Conservation (phyloP, 2,888 invertebrate genomes). For the Cosmia pyralina region DNA sequence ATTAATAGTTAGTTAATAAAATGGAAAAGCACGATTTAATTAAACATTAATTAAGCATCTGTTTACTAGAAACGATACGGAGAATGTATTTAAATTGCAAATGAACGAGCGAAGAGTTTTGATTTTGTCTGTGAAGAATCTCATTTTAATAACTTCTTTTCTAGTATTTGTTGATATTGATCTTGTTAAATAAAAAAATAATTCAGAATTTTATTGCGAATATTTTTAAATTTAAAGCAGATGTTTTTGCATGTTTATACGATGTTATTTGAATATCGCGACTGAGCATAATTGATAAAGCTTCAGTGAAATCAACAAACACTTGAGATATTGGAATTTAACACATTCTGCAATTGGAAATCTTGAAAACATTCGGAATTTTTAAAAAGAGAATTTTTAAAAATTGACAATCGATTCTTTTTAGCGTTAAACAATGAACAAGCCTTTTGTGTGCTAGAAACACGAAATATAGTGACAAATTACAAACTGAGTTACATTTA, state of each 20-base stretch:
- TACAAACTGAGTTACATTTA: background rate
- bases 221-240: constrained; percentile 25
- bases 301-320: constrained; percentile 13
- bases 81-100: constrained; percentile 58
- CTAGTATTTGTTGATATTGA: constrained; percentile 44
- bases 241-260: constrained; percentile 25
- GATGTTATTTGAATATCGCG: constrained; percentile 20
- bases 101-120: constrained; percentile 28
- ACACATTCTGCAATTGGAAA: background rate
- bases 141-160: constrained; percentile 52
- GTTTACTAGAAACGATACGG: constrained; percentile 32
- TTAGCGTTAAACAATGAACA: constrained; percentile 18
- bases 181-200: constrained; percentile 38
- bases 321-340: constrained; percentile 18
- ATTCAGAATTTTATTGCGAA: constrained; percentile 13
- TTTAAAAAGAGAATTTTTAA: background rate
- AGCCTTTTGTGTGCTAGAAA: background rate
- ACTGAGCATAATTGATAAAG: constrained; percentile 16
- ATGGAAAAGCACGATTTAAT: constrained; percentile 48
- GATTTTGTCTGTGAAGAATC: constrained; percentile 15
- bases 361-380: background rate
- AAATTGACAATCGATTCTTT: constrained; percentile 15
- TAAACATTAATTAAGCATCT: constrained; percentile 37
- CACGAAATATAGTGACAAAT: constrained; percentile 1
- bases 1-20: constrained; percentile 41